Conservation (phyloP, 2,888 invertebrate species). For the Epiblema foenella region DNA sequence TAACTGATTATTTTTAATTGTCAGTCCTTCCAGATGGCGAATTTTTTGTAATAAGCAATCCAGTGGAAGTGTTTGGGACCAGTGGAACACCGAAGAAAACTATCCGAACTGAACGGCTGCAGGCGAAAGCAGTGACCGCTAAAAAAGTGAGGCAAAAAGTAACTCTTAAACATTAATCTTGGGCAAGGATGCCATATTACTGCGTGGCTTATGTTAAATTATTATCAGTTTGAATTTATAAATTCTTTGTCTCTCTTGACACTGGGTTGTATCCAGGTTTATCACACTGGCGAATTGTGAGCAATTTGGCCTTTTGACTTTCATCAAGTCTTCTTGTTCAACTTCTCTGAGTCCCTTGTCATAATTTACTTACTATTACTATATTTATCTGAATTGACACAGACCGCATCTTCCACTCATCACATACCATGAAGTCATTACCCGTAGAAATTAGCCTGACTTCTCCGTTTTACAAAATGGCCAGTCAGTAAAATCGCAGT, state of each 20-base stretch:
- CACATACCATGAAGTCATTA: background rate
- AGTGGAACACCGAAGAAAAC: slow-evolving; percentile 75
- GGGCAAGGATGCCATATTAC: too few species aligned
- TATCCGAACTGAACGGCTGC: slow-evolving; percentile 80
- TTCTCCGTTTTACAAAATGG: too few species aligned
- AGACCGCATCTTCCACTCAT: background rate
- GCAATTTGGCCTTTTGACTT: too few species aligned
- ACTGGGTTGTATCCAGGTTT: too few species aligned
- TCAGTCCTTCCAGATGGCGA: slow-evolving; percentile 75
- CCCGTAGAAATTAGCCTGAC: background rate
- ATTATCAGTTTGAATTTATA: too few species aligned
- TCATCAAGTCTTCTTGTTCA: too few species aligned
- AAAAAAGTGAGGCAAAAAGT: slow-evolving; percentile 81
- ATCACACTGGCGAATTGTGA: too few species aligned
- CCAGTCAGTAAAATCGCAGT: background rate
- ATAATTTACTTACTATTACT: background rate
- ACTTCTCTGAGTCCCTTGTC: too few species aligned
- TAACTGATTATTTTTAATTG: slow-evolving; percentile 31
- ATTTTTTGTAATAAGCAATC: slow-evolving; percentile 93
- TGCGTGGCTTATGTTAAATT: too few species aligned
- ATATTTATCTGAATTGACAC: background rate
- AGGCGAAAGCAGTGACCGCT: slow-evolving; percentile 86
- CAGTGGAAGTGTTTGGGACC: slow-evolving; percentile 90
- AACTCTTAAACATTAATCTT: background rate
- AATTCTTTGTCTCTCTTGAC: too few species aligned